phyloP scores from a whole-genome alignment of 2,888 invertebrate genomes.

The Latrodectus elegans region DNA sequence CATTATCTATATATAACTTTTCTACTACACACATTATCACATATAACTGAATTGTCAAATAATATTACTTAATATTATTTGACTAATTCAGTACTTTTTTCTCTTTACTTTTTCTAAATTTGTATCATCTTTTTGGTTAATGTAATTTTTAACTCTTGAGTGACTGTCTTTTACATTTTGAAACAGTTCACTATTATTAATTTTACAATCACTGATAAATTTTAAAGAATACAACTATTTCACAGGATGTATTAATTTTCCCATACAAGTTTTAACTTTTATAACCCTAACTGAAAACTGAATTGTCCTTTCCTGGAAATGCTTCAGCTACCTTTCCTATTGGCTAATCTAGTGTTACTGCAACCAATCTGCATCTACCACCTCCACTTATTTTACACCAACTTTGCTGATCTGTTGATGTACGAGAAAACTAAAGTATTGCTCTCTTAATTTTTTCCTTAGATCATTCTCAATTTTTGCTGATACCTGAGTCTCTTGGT shows the following conservation, averaged over 20 bases:
- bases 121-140: too few species aligned
- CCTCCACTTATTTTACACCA: neutral
- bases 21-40: too few species aligned
- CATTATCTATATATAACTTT: too few species aligned
- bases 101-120: too few species aligned
- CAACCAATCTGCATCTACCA: neutral
- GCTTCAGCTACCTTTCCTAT: neutral
- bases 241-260: neutral
- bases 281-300: neutral
- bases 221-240: neutral
- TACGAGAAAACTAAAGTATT: neutral
- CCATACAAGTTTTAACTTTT: neutral
- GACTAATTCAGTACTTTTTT: too few species aligned
- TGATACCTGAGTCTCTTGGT: slow-evolving; percentile 4
- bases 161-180: too few species aligned
- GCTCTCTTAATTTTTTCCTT: neutral
- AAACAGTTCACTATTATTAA: too few species aligned
- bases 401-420: neutral
- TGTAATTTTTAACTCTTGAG: too few species aligned
- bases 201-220: too few species aligned
- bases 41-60: too few species aligned
- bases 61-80: too few species aligned
- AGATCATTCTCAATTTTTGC: neutral
- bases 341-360: neutral
- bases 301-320: neutral